Evolutionary conservation across 2,113 vertebrate species (phyloP).

Genomic region (Ariopsis seemanni): DNA sequence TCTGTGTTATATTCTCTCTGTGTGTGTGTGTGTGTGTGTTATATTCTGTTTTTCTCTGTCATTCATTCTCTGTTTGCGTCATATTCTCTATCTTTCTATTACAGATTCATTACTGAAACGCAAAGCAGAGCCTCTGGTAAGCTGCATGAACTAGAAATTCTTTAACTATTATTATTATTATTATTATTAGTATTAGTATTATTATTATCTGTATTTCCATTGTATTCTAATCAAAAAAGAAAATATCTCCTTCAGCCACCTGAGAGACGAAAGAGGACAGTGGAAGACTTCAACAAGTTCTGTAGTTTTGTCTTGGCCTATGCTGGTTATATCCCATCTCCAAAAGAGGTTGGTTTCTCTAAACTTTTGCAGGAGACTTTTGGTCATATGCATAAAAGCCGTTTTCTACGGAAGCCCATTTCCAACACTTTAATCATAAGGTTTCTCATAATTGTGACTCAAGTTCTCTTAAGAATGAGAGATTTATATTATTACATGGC

Average conservation of each 20-base stretch:
- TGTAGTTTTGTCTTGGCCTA: conserved; percentile 89
- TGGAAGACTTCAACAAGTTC: conserved; percentile 92
- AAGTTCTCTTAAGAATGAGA: too few relatives aligned
- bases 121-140: conserved; percentile 78
- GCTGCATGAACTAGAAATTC: conserved; percentile 45
- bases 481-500: too few relatives aligned
- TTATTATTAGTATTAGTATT: background rate
- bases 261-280: conserved; percentile 84
- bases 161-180: background rate
- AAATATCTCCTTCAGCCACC: conserved; percentile 71
- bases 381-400: background rate
- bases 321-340: conserved; percentile 85
- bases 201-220: background rate
- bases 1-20: too few relatives aligned
- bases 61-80: too few relatives aligned
- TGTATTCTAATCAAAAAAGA: background rate
- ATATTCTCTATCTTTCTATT: background rate
- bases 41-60: too few relatives aligned
- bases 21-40: too few relatives aligned
- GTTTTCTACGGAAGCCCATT: background rate
- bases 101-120: conserved; percentile 78
- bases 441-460: too few relatives aligned
- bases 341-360: conserved; percentile 78
- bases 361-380: background rate
- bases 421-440: too few relatives aligned